Evolutionary conservation across 2,888 invertebrate species (phyloP).

Genomic region (Melieria omissa): DNA sequence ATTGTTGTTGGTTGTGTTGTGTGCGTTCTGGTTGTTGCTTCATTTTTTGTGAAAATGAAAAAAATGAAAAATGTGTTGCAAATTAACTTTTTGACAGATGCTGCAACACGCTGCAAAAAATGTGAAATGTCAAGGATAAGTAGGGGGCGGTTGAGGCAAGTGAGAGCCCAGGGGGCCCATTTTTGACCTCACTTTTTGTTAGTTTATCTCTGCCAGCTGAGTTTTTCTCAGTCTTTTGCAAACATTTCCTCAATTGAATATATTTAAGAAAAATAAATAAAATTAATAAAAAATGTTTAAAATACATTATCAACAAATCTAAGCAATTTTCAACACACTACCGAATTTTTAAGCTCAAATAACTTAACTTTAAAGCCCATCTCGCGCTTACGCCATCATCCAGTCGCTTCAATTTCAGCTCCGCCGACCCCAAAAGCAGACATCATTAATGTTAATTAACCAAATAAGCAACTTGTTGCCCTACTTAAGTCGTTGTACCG

Average conservation of each 20-base stretch:
- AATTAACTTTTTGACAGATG: conserved; percentile 59
- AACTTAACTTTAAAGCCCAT: too few species aligned
- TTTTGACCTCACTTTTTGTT: too few species aligned
- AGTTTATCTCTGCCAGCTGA: too few species aligned
- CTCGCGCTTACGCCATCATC: conserved; percentile 4
- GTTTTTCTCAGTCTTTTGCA: neutral
- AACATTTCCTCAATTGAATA: neutral
- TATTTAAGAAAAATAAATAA: neutral
- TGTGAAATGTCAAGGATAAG: neutral
- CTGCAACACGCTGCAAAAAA: conserved; percentile 15
- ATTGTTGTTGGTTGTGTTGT: too few species aligned
- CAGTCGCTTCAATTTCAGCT: conserved; percentile 15
- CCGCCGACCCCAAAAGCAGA: conserved; percentile 18
- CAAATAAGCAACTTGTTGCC: conserved; percentile 44
- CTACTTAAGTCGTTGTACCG: conserved; percentile 31
- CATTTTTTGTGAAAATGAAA: conserved; percentile 2
- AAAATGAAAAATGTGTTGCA: conserved; percentile 51
- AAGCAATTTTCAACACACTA: too few species aligned
- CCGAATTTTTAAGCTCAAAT: too few species aligned
- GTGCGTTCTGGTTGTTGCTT: neutral
- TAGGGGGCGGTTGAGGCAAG: too few species aligned
- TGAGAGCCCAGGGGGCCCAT: too few species aligned
- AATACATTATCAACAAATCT: neutral
- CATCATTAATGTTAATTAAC: conserved; percentile 45
- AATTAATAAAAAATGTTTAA: neutral